Evolutionary conservation across 2,888 invertebrate species (phyloP), one percentile per base, ranked within the genome.

Genomic region (Holacanthella duospinosa): DNA sequence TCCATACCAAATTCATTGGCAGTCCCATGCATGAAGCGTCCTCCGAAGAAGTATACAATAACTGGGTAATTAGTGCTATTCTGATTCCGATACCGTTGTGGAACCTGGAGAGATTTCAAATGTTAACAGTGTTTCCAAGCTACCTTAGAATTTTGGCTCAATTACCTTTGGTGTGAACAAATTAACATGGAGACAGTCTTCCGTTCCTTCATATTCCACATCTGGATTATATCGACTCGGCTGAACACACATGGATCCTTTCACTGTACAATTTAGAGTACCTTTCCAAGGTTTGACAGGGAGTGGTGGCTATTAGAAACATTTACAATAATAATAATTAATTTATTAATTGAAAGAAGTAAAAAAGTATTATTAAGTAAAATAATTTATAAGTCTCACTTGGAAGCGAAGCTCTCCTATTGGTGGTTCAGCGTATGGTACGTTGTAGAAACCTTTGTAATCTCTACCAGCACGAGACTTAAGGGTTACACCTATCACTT

Each of bases 41-140:
- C 59, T 2, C 59, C 59, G 21, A 59, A 59, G 25, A 59, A 59
- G 44, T 59, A 59, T 21, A 48, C 59, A 44, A 59, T 59, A 19
- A 59, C 59, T 19, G 43, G 44, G 9, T 29, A 6, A 29, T 29
- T 58, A 4, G 24, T 4, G 16, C 24, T 29, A 24, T n/a, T n/a
- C n/a, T n/a, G n/a, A n/a, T n/a, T n/a, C n/a, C n/a, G n/a, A n/a
- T n/a, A n/a, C n/a, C n/a, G n/a, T n/a, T n/a, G n/a, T n/a, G n/a
- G n/a, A n/a, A n/a, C n/a, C n/a, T n/a, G n/a, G n/a, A n/a, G n/a
- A n/a, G n/a, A n/a, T n/a, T n/a, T n/a, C n/a, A n/a, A n/a, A n/a
- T n/a, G n/a, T n/a, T n/a, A n/a, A n/a, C n/a, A n/a, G n/a, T n/a
- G n/a, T n/a, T n/a, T n/a, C n/a, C n/a, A n/a, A n/a, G n/a, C n/a